Evolutionary conservation across 2,113 vertebrate genomes (phyloP), one percentile per base, ranked within the genome.

Genomic region (Sigmodon hispidus): DNA sequence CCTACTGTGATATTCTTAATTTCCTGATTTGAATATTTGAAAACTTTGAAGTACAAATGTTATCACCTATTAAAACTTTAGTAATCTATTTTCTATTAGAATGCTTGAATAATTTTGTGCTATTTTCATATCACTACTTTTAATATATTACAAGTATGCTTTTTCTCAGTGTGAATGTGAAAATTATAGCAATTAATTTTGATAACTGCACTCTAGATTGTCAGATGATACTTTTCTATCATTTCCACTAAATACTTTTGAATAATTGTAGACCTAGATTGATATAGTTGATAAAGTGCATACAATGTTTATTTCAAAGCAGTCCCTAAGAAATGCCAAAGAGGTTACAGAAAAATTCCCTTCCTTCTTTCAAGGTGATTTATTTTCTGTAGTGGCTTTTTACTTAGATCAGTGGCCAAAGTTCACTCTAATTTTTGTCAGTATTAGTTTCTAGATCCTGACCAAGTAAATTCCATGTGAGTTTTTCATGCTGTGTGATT

Each of bases 181-280:
- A 90, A 91, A 91, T 91, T 91, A 91, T 13, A 88, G 34, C 24
- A 88, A 94, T 90, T 96, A 93, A 57, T 72, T 89, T 96, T 93
- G 90, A 93, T 88, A 83, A 43, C 52, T 87, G 55, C 92, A 77
- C n/a, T 94, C 13, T 50, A 57, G 34, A 76, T 26, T 95, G 61
- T 90, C 61, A 50, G 52, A 45, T 90, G 40, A 81, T 87, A 83
- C 65, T 95, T 95, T 92, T 81, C 92, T 22, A 90, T 40, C 52
- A 65, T 50, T 1, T 76, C 57, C 75, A 85, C 24, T 83, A 94
- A 69, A 94, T 73, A 80, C 45, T 80, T 95, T 48, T 87, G 22
- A 88, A 91, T 91, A 87, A 92, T 87, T 22, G 80, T 73, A 55
- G 26, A 34, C 19, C 36, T 61, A 69, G 19, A 10, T 61, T 5